A percentile compares a stretch with the other conserved stretches of the same genome.
Conservation (phyloP, 1,140 invertebrate species). For the Drosophila aff. region DNA sequence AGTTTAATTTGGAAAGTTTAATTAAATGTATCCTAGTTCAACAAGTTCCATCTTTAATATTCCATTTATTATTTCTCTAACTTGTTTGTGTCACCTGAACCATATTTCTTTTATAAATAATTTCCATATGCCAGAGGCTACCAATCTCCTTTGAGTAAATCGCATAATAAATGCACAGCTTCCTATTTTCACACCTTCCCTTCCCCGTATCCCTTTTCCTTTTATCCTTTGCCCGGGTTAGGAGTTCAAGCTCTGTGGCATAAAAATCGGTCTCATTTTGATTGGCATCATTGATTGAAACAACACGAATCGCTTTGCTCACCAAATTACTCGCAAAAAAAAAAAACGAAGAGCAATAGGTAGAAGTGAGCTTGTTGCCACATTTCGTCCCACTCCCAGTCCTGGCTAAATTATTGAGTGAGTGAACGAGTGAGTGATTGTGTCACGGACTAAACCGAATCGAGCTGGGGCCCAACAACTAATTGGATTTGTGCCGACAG, state of each 20-base stretch:
- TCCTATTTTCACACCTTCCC: conserved; percentile 13
- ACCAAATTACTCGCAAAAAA: conserved; percentile 66
- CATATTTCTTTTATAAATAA: conserved; percentile 17
- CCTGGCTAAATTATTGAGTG: conserved; percentile 59
- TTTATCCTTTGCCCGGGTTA: conserved; percentile 10
- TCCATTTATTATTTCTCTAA: not conserved
- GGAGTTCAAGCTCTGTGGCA: conserved; percentile 40
- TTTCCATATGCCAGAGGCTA: conserved; percentile 19
- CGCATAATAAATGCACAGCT: conserved; percentile 28
- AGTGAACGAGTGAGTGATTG: conserved; percentile 68
- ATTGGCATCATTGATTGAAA: conserved; percentile 83
- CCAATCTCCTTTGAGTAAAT: conserved; percentile 5
- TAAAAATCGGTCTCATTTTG: conserved; percentile 77
- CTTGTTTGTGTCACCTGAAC: not conserved
- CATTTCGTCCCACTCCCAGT: conserved; percentile 19
- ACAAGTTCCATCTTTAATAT: too few species aligned
- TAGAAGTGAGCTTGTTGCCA: conserved; percentile 59
- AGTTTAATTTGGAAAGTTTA: too few species aligned
- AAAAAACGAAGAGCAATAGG: conserved; percentile 15
- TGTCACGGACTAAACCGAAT: conserved; percentile 60
- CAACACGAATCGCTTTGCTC: conserved; percentile 79
- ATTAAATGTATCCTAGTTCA: not conserved
- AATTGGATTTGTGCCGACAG: conserved; percentile 72
- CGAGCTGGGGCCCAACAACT: conserved; percentile 46
- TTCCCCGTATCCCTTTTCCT: not conserved